Base-by-base conservation (phyloP, 1,140 invertebrate species). In the Pararge aegeria region DNA sequence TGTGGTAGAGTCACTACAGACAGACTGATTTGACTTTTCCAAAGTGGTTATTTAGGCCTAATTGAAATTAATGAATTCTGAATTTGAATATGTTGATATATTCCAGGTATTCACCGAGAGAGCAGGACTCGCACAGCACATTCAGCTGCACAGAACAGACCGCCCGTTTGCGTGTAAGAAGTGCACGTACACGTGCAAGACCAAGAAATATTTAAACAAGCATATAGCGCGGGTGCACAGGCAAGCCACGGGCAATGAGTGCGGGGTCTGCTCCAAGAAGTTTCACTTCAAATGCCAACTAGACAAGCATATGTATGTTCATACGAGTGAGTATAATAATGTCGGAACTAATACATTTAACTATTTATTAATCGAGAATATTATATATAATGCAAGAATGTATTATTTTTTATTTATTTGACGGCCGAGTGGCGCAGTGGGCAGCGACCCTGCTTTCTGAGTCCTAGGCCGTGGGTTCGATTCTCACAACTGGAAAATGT, bases 231-330 rank as follows among this genome's bases (percentile, higher is more conserved):
- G 56, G 2, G 51, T 49, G 9, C 94, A 95, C 68, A 94, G 93
- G 1, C 92, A 93, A 0, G 93, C 94, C 16, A 93, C 93, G 56
- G 93, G 93, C 0, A 93, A 92, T 51, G 92, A 93, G 30, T 94
- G 94, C 72, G 89, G 91, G 34, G 52, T 55, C n/a, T 95, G 94
- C 62, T 89, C 90, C 0, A 89, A 93, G 29, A 90, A 87, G 0
- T 92, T 92, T 34, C 91, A 91, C 1, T 91, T 83, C 0, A 87
- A 90, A 40, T 85, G 86, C 0, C 86, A 87, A 9, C 57, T 93
- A 2, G 88, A 89, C 6, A 81, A 84, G 60, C 92, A 93, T 51
- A 87, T 91, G 78, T 78, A 90, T 12, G 91, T 91, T 1, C 93
- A 94, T 62, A 77, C 77, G 7, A 69, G 79, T 79, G 19, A 42